Evolutionary conservation across 2,888 invertebrate species (phyloP).

Genomic region (Xestobium rufovillosum): DNA sequence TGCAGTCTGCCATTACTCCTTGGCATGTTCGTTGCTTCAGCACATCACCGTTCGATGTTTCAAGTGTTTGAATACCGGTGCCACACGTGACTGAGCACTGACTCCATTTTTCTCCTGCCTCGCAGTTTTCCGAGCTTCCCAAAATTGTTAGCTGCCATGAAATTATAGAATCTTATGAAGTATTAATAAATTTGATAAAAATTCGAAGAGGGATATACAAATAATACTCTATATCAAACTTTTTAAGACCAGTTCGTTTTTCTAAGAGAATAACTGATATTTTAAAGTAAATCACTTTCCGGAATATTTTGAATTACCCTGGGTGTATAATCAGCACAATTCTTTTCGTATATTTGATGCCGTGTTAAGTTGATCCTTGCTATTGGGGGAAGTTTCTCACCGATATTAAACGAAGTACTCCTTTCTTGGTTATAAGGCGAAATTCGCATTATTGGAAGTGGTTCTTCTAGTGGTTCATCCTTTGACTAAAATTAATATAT

Average conservation of each 20-base stretch:
- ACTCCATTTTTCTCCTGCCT: too few species aligned
- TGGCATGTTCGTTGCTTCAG: background rate
- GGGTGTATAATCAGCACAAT: slow-evolving; percentile 54
- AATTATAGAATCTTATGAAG: too few species aligned
- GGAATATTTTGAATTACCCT: slow-evolving; percentile 44
- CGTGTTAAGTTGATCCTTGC: slow-evolving; percentile 73
- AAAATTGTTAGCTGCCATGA: too few species aligned
- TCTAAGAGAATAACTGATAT: too few species aligned
- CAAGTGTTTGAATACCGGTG: background rate
- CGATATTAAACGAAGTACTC: slow-evolving; percentile 80
- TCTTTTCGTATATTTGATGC: slow-evolving; percentile 68
- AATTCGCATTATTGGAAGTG: slow-evolving; percentile 74
- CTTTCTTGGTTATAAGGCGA: slow-evolving; percentile 71
- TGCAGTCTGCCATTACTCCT: background rate
- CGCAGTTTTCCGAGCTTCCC: too few species aligned
- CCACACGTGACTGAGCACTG: background rate
- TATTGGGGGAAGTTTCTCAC: slow-evolving; percentile 74
- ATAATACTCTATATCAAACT: too few species aligned
- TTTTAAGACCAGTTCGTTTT: too few species aligned
- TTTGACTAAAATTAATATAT: slow-evolving; percentile 4
- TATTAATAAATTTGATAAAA: too few species aligned
- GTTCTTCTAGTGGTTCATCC: slow-evolving; percentile 75
- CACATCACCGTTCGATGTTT: background rate
- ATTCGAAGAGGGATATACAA: too few species aligned
- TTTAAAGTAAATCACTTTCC: too few species aligned